Evolutionary conservation across 2,888 invertebrate species (phyloP).

Genomic region (Tubulanus polymorphus): DNA sequence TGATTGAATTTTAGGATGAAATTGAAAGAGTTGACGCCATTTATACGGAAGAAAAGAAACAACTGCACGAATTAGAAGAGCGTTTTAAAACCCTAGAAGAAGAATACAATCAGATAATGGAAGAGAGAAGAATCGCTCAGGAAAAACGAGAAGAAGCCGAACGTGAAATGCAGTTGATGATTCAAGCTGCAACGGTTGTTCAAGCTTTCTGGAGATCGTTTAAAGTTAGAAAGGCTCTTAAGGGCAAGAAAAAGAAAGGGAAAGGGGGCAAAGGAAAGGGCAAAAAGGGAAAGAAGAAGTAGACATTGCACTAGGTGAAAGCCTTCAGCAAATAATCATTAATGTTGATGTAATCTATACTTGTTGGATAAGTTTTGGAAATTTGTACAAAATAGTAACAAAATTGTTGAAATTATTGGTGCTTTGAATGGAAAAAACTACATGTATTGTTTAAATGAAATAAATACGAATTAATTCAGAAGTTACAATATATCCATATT

Average conservation of each 20-base stretch:
- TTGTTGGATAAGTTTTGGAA: too few relatives aligned
- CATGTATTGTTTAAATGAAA: too few relatives aligned
- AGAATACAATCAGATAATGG: slow-evolving; percentile 50
- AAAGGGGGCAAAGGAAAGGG: slow-evolving; percentile 29
- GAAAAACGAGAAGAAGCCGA: slow-evolving; percentile 48
- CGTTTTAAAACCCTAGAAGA: slow-evolving; percentile 49
- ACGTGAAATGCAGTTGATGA: slow-evolving; percentile 43
- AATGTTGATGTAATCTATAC: too few relatives aligned
- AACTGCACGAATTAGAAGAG: slow-evolving; percentile 51
- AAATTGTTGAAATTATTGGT: too few relatives aligned
- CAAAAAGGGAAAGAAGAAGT: slow-evolving; percentile 5
- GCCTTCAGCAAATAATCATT: too few relatives aligned
- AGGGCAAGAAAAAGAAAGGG: slow-evolving; percentile 47
- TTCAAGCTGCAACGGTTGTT: slow-evolving; percentile 50
- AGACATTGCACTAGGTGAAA: too few relatives aligned
- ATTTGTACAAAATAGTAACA: too few relatives aligned
- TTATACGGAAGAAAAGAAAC: slow-evolving; percentile 53
- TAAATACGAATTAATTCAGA: too few relatives aligned
- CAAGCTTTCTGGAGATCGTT: slow-evolving; percentile 54
- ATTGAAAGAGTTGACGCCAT: slow-evolving; percentile 50
- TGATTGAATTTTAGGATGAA: slow-evolving; percentile 47
- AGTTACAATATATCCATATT: too few relatives aligned
- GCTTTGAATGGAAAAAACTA: too few relatives aligned
- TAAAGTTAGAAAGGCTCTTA: slow-evolving; percentile 52
- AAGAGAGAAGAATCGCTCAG: slow-evolving; percentile 45